Conservation (phyloP, 2,888 invertebrate genomes). For the Aphrophora alni region DNA sequence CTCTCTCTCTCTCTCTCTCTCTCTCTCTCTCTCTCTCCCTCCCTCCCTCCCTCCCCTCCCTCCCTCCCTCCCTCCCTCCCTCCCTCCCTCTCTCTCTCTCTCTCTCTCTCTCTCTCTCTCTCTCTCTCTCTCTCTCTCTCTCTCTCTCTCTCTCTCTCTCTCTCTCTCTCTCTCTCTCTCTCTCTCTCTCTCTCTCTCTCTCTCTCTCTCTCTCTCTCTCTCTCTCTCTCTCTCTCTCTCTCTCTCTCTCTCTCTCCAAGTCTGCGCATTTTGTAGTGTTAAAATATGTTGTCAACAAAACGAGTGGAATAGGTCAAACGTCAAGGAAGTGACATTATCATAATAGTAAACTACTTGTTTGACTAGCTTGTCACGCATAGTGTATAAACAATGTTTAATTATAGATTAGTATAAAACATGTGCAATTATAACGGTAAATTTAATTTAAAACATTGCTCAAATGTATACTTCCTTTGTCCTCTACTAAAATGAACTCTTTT, state of each 20-base stretch:
- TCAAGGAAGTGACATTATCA: neutral
- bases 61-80: neutral
- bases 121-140: slow-evolving; percentile 13
- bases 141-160: slow-evolving; percentile 13
- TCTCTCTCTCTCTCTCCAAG: too few relatives aligned
- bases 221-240: slow-evolving; percentile 13
- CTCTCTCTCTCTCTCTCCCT: neutral
- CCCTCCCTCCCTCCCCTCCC: neutral
- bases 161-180: slow-evolving; percentile 13
- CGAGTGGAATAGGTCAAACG: neutral
- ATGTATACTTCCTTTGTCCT: too few relatives aligned
- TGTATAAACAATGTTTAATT: too few relatives aligned
- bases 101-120: slow-evolving; percentile 13
- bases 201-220: slow-evolving; percentile 13
- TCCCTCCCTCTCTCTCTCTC: slow-evolving; percentile 7
- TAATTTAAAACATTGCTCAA: too few relatives aligned
- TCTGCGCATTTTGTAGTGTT: neutral
- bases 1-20: neutral
- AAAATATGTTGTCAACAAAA: neutral
- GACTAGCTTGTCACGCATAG: neutral
- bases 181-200: slow-evolving; percentile 13
- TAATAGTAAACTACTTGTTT: neutral
- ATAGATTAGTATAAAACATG: too few relatives aligned
- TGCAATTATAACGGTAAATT: too few relatives aligned
- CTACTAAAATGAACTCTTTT: too few relatives aligned